Evolutionary conservation across 2,888 invertebrate genomes (phyloP), one percentile per base, ranked within the genome.

Genomic region (Dicyrtoma fusca): DNA sequence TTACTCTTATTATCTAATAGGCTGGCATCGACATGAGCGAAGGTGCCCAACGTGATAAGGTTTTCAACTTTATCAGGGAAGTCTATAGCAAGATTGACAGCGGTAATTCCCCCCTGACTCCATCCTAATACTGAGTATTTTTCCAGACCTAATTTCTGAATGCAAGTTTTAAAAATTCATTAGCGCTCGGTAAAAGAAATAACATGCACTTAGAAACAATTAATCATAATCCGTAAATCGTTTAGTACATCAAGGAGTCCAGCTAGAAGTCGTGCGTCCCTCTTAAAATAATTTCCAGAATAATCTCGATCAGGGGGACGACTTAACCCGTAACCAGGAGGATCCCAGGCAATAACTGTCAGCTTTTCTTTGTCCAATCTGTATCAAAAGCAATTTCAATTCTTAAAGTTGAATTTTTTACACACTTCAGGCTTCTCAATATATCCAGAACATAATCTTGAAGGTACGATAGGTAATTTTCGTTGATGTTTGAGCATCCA

Each of bases 341-440:
- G 85, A 78, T 95, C 95, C 91, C 91, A 92, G 0, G 88, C 90
- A 13, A 90, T 83, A 45, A 90, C 77, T 1, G 89, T 90, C 77
- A 90, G 88, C 81, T 88, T 87, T 1, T 86, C 84, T 75, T 83
- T 84, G 82, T 90, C 85, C 44, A 92, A 84, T 6, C 61, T 61
- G 21, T 21, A 34, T 34, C 8, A n/a, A n/a, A n/a, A n/a, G n/a
- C n/a, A n/a, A n/a, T n/a, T n/a, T n/a, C n/a, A n/a, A n/a, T n/a
- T n/a, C n/a, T n/a, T n/a, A n/a, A n/a, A n/a, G n/a, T n/a, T n/a
- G n/a, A n/a, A n/a, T n/a, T n/a, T n/a, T n/a, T n/a, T n/a, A n/a
- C n/a, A n/a, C n/a, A n/a, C n/a, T n/a, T n/a, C n/a, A n/a, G n/a
- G n/a, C n/a, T n/a, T n/a, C n/a, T n/a, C n/a, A n/a, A n/a, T n/a